Base-by-base conservation (phyloP, 2,797 vertebrate genomes). In the Hypotaenidia philippensis region DNA sequence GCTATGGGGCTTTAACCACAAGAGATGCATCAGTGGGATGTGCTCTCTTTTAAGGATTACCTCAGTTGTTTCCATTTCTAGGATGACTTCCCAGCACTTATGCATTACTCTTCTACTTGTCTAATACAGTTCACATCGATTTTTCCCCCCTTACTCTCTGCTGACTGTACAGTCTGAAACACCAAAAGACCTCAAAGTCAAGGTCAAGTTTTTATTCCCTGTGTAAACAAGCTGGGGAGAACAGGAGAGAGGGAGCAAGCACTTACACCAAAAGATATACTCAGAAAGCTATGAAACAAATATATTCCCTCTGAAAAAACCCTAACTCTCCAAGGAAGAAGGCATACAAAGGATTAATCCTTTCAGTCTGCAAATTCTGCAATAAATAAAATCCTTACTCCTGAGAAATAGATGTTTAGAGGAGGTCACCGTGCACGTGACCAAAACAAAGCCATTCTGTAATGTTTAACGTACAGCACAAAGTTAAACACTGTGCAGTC, bases 81-180 rank as follows among this genome's bases (percentile, higher is more conserved):
- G 92, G 72, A 56, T 87, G 94, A 96, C 94, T 97, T 98, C 94
- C 95, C 96, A 97, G 97, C 93, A 97, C 93, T 97, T 93, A 87
- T 15, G 77, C 74, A 83, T 98, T 96, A 85, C 97, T 92, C 70
- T 97, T 96, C 97, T 96, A 75, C 97, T 97, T 97, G 94, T 89
- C 95, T 98, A 97, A 97, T 98, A 97, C 7, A 9, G 88, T 97
- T 97, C 93, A 81, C 96, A 98, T 98, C 16, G 98, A 98, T 98
- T 98, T 98, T 95, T 50, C 72, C 75, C 88, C 41, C 94, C 78
- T 93, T 97, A 40, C 93, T 98, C 95, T 98, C 94, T 97, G 96
- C 94, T 98, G 97, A 98, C 97, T 97, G 71, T 86, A 97, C 96
- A 97, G 82, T 97, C 96, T 97, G 93, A 97, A 98, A 96, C 96